phyloP scores from a whole-genome alignment of 2,113 vertebrate genomes.

The Chunga burmeisteri region DNA sequence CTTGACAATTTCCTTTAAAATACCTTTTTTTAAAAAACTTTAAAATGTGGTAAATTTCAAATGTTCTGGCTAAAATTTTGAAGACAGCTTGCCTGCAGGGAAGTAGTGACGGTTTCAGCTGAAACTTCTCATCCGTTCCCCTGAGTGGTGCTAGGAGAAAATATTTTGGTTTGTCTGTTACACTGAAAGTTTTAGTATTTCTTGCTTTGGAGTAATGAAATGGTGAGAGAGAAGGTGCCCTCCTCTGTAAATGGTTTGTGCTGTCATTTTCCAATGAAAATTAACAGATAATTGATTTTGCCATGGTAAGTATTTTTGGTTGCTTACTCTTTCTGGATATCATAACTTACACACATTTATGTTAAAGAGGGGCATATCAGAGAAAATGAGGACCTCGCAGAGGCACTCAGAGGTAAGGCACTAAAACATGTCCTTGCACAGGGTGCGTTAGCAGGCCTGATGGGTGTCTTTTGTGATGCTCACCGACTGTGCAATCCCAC shows the following conservation, averaged over 20 bases:
- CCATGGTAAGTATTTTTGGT: not conserved
- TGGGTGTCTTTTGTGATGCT: not conserved
- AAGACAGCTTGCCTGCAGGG: not conserved
- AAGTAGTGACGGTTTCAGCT: not conserved
- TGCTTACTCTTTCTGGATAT: not conserved
- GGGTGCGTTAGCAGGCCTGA: not conserved
- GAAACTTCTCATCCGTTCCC: not conserved
- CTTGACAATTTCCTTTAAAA: not conserved
- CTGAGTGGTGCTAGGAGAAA: not conserved
- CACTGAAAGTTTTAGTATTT: not conserved
- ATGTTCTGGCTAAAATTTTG: not conserved
- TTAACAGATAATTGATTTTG: not conserved
- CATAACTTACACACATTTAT: not conserved
- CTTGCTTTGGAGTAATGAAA: not conserved
- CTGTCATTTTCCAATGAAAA: not conserved
- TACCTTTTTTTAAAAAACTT: not conserved
- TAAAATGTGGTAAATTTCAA: not conserved
- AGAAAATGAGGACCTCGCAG: not conserved
- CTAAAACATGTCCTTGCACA: not conserved
- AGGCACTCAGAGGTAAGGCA: not conserved
- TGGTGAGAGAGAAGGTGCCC: not conserved
- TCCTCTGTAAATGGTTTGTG: not conserved
- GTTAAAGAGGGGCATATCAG: not conserved
- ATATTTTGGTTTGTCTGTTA: not conserved
- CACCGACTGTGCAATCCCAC: not conserved